Evolutionary conservation across 2,888 invertebrate species (phyloP), one percentile per base, ranked within the genome.

Genomic region (Machimus atricapillus): DNA sequence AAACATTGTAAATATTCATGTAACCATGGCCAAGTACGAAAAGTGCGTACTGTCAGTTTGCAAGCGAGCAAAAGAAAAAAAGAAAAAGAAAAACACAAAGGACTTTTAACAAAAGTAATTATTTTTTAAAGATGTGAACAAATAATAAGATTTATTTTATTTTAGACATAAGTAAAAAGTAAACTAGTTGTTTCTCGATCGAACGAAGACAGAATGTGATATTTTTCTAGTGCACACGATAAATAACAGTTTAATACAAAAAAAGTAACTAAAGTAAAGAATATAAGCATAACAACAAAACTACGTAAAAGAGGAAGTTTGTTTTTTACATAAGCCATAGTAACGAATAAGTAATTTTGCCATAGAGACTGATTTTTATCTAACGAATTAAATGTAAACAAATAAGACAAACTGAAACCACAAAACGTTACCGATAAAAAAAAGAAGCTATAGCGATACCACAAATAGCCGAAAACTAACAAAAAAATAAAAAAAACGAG

Each of bases 151-250:
- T 85, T 83, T 83, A 74, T 86, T 82, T 82, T 82, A 76, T 78
- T 82, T 87, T 87, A 87, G 87, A 73, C 5, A 46, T 87, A 85
- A 85, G 85, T 73, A 83, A 78, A n/a, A 66, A 52, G 40, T 79
- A 79, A 58, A 77, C 43, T 85, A 87, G 83, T 88, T 91, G 90
- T 92, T 92, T 92, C 91, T 91, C 91, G 92, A 92, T 91, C 92
- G 92, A 92, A 92, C 92, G 92, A 92, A 92, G 91, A 91, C 91
- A 92, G 92, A 91, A 92, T 92, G 92, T 92, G 92, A 92, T 92
- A 92, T 92, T 92, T 92, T 92, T 92, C 91, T 92, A 92, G 91
- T 81, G 73, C 86, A 85, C 87, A 81, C 58, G 82, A 87, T 85
- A 87, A 86, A 87, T 58, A 83, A 78, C 81, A 82, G 77, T 85